Evolutionary conservation across 2,888 invertebrate species (phyloP).

Genomic region (Bombylius discolor): DNA sequence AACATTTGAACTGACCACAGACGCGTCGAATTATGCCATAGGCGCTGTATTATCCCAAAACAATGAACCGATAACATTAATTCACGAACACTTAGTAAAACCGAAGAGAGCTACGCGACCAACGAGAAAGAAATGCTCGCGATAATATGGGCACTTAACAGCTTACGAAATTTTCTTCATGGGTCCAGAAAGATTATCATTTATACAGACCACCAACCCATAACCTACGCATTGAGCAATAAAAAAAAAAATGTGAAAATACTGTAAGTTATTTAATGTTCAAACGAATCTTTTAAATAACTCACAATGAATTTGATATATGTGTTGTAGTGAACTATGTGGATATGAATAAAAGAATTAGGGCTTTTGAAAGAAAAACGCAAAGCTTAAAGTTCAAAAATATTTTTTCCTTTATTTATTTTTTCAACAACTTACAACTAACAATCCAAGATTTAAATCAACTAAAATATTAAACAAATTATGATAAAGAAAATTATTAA

Average conservation of each 20-base stretch:
- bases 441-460: too few species aligned
- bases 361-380: too few species aligned
- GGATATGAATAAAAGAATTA: too few species aligned
- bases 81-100: conserved; percentile 9
- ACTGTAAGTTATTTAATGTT: too few species aligned
- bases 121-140: conserved; percentile 12
- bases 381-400: too few species aligned
- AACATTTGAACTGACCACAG: conserved; percentile 3
- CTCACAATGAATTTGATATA: too few species aligned
- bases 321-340: too few species aligned
- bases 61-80: conserved; percentile 5
- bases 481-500: too few species aligned
- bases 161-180: conserved; percentile 9
- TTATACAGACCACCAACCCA: conserved; percentile 13
- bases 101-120: conserved; percentile 10
- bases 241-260: conserved; percentile 13
- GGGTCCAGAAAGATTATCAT: conserved; percentile 10
- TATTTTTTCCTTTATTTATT: too few species aligned
- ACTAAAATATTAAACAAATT: too few species aligned
- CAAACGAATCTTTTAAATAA: too few species aligned
- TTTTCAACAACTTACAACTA: too few species aligned
- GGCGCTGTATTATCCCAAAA: conserved; percentile 5
- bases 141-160: conserved; percentile 9
- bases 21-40: conserved; percentile 6
- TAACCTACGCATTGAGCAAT: conserved; percentile 8